Base-by-base conservation (phyloP, 35 echinoderm and acorn worm genomes). In the Chiridota heheva region DNA sequence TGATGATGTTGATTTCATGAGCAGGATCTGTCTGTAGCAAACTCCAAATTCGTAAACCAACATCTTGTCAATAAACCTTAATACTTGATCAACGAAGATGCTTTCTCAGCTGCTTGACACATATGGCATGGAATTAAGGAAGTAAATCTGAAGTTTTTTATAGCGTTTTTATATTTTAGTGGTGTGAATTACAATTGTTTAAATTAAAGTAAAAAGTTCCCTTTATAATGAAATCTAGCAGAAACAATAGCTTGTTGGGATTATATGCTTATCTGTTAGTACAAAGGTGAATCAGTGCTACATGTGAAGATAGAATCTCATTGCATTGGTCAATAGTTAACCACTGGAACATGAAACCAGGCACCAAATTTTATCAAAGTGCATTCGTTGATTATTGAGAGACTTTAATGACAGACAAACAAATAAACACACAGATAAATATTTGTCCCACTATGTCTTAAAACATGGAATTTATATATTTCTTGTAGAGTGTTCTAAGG, bases 401-500 rank as follows among this genome's bases (percentile, higher is more conserved):
- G 81, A 34, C 86, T 77, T 1, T 77, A 88, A 61, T 56, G 38
- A 12, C 81, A 77, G 86, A 44, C 18, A 16, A 62, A 41, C 27
- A 68, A 22, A 53, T 22, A 10, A 53, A 53, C 10, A 53, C 48
- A 10, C 48, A 13, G 48, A 22, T 22, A n/a, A n/a, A 10, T 22
- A 13, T 22, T 22, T 53, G 10, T 53, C 48, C 48, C 48, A 13
- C 10, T 22, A 13, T 12, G 10, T 12, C 48, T 12, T 53, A 53
- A 12, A 53, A 53, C 48, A 10, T 53, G 48, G n/a, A 12, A n/a
- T 53, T 53, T 12, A 12, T 1, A 3, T 67, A 1, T 67, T 13
- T 22, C 26, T 67, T 48, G 7, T 39, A 78, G 75, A 78, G 75
- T 61, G 67, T 69, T 31, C 42, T 88, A 6, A 81, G 31, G 15